Base-by-base conservation (phyloP, 2,113 vertebrate genomes). In the Scartelaos histophorus region DNA sequence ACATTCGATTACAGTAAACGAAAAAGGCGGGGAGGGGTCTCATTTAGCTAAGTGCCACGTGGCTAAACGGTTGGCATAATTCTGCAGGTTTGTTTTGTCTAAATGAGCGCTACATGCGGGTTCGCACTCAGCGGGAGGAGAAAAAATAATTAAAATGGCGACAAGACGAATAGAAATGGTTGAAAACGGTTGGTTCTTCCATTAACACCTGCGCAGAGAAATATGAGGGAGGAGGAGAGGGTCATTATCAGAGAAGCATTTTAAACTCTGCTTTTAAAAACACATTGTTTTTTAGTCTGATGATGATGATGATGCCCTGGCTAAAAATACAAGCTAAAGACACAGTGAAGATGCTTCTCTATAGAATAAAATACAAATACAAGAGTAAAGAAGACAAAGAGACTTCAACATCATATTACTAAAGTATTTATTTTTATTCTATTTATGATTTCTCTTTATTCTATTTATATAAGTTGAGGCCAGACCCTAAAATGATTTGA, bases 1-100 rank as follows among this genome's bases (percentile, higher is more conserved):
- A 89, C 88, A 81, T 91, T 89, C 92, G 81, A 90, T 89, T 82
- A 88, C 79, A 71, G 83, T 78, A 83, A 90, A 92, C 76, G 21
- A 81, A 90, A 84, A 84, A 73, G 70, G 71, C 47, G 68, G 80
- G 24, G 84, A 80, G 82, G 73, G 69, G 70, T 72, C 87, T 91
- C 87, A 87, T 91, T 91, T 91, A 88, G 75, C 83, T 88, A 85
- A 88, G 82, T 80, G 87, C 83, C 83, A 77, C 82, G 84, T 82
- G 82, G 80, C 85, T 80, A 83, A 78, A 70, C 81, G 80, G 79
- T 85, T 76, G 80, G 69, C 74, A 24, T 57, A 75, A 81, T 72
- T 74, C 69, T 21, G 73, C 68, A 53, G 71, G 54, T 74, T 85
- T 68, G 47, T 61, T 71, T 46, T 74, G 72, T 74, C 72, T 66